Evolutionary conservation across 1,140 invertebrate species (phyloP), one percentile per base, ranked within the genome.

Genomic region (Drosophila nannoptera): DNA sequence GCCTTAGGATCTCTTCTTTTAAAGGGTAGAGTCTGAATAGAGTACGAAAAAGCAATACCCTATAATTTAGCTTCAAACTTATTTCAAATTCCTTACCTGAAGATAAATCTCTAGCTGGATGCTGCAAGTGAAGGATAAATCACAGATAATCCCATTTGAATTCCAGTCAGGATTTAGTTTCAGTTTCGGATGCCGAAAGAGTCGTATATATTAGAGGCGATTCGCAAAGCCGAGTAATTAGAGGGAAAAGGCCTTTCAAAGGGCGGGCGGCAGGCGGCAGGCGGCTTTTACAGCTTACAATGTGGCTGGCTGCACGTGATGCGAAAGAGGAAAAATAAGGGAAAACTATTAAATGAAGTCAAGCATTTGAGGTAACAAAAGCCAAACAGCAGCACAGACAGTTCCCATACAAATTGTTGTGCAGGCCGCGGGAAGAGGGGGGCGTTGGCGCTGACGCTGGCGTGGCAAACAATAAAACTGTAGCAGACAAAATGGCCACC

Each of bases 381-480:
- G 61, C 42, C 66, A 67, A 71, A 40, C 42, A 35, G 31, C 7
- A 8, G 16, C 48, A 14, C 56, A 33, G 43, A 29, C 52, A 49
- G 9, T 63, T 49, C 16, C 29, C 54, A 53, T 56, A 58, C 61
- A 78, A 81, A 72, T 81, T 78, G 75, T 71, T 40, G 77, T 45
- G 12, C 16, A 60, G 31, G 35, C 5, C 16, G 32, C 5, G 38
- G n/a, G 60, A 7, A n/a, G 7, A 52, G 12, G 9, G 12, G 59
- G 29, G 36, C 42, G 48, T 46, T 40, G 38, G 38, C 11, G 12
- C 38, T 8, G 22, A 63, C 53, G 29, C 59, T 71, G 70, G 58
- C 43, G 31, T 49, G 52, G n/a, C 43, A 12, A 63, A 75, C 58
- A 80, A 86, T 73, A 78, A 81, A 74, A 83, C 73, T 80, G 62